Evolutionary conservation across 2,888 invertebrate species (phyloP).

Genomic region (Ormyrus nitidulus): DNA sequence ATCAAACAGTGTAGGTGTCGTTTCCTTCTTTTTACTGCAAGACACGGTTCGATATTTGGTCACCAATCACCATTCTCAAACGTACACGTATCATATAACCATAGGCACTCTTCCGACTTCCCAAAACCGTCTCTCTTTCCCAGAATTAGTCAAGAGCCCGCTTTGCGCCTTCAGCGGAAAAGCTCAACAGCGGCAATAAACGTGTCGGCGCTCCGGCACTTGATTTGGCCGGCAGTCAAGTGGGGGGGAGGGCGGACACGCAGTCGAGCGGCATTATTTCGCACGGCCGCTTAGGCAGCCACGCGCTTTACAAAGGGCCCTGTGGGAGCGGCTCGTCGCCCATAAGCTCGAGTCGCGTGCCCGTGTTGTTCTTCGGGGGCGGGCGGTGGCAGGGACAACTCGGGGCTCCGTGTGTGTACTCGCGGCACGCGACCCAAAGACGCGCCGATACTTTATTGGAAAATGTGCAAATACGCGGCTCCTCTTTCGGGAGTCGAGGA

Average conservation of each 20-base stretch:
- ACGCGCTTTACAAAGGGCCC: conserved; percentile 19
- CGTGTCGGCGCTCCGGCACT: conserved; percentile 40
- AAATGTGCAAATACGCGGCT: conserved; percentile 69
- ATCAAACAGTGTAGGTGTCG: too few relatives aligned
- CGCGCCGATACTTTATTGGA: conserved; percentile 70
- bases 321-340: conserved; percentile 64
- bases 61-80: too few relatives aligned
- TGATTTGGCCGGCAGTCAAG: conserved; percentile 24
- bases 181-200: conserved; percentile 10
- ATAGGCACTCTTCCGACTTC: too few relatives aligned
- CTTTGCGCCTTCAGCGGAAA: background rate
- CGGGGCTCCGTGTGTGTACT: too few relatives aligned
- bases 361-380: conserved; percentile 72
- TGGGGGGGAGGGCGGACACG: background rate
- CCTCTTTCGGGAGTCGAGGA: conserved; percentile 4
- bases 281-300: conserved; percentile 22
- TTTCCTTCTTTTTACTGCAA: too few relatives aligned
- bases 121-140: too few relatives aligned
- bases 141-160: too few relatives aligned
- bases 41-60: too few relatives aligned
- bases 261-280: conserved; percentile 10
- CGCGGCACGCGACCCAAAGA: conserved; percentile 67
- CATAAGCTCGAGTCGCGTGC: conserved; percentile 53
- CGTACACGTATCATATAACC: too few relatives aligned
- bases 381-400: too few relatives aligned